Percentiles rank a stretch among this genome's conserved stretches.
Evolutionary conservation across 30 jellyfish, hydroid and myxozoan species (phyloP).

Genomic region (Aurelia aurita): DNA sequence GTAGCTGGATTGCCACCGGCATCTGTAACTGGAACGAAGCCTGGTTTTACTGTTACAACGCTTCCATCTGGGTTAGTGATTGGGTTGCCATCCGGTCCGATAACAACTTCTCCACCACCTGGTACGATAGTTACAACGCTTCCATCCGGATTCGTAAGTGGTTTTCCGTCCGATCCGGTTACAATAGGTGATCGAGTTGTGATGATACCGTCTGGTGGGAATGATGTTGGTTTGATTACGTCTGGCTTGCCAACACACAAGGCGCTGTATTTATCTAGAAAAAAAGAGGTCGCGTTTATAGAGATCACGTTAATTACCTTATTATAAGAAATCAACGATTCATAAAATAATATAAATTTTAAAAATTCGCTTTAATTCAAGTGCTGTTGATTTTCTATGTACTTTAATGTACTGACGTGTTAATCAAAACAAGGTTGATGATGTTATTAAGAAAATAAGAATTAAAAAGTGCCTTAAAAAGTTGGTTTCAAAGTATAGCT

Average conservation of each 20-base stretch:
- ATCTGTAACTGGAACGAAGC: conserved; percentile 34
- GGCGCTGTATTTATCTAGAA: conserved; percentile 77
- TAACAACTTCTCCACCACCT: not conserved
- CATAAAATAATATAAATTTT: not conserved
- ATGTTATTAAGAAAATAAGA: no score
- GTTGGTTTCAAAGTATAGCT: no score
- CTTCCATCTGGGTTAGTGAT: conserved; percentile 17
- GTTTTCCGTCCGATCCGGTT: conserved; percentile 38
- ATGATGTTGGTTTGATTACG: conserved; percentile 60
- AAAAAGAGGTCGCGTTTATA: not conserved
- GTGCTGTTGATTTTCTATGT: no score
- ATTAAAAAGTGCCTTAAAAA: no score
- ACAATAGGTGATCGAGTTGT: conserved; percentile 74
- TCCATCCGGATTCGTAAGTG: not conserved
- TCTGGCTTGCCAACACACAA: conserved; percentile 92
- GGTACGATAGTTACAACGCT: not conserved
- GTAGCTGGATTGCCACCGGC: conserved; percentile 10
- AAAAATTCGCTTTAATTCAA: no score
- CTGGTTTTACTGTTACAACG: conserved; percentile 20
- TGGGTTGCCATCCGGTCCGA: conserved; percentile 42
- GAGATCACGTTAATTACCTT: not conserved
- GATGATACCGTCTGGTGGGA: conserved; percentile 75
- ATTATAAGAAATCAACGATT: not conserved
- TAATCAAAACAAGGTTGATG: no score
- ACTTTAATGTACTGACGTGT: no score